Percentiles rank a stretch among this genome's conserved stretches.
Conservation (phyloP, 2,888 invertebrate genomes). For the Nephrocerus scutellatus region DNA sequence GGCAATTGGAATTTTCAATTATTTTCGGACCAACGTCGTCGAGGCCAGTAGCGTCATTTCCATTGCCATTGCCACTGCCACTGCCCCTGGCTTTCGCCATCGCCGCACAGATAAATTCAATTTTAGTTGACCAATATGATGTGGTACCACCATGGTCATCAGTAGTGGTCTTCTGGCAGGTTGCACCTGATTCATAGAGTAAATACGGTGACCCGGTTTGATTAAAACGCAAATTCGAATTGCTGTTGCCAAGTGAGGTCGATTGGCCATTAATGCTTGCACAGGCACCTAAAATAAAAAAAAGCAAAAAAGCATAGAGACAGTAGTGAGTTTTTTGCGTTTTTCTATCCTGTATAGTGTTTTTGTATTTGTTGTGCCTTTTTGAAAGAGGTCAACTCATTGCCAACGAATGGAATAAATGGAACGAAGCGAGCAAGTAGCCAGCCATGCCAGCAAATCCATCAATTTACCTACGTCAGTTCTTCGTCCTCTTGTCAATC, state of each 20-base stretch:
- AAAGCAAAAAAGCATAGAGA: slow-evolving; percentile 7
- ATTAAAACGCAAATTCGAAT: slow-evolving; percentile 41
- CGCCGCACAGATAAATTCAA: slow-evolving; percentile 46
- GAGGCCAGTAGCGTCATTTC: slow-evolving; percentile 13
- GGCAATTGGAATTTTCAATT: slow-evolving; percentile 47
- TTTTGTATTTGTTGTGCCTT: too few species aligned
- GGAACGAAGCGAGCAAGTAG: too few species aligned
- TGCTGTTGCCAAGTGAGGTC: slow-evolving; percentile 37
- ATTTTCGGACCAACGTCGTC: slow-evolving; percentile 33
- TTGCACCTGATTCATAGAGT: slow-evolving; percentile 41
- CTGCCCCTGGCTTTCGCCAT: slow-evolving; percentile 32
- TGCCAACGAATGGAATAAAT: too few species aligned
- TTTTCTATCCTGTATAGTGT: too few species aligned
- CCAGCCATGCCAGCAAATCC: too few species aligned
- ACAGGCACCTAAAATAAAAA: slow-evolving; percentile 38
- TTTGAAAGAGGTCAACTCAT: too few species aligned
- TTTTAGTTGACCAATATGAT: slow-evolving; percentile 44
- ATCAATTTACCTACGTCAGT: too few species aligned
- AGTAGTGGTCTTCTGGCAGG: slow-evolving; percentile 26
- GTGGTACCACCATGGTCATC: slow-evolving; percentile 12
- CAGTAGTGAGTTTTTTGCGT: slow-evolving; percentile 6
- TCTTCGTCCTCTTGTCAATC: too few species aligned
- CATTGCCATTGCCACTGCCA: slow-evolving; percentile 11
- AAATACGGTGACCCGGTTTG: slow-evolving; percentile 43
- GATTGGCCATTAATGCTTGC: slow-evolving; percentile 32